Conservation (phyloP, 2,888 invertebrate species). For the Stenodema calcarata region DNA sequence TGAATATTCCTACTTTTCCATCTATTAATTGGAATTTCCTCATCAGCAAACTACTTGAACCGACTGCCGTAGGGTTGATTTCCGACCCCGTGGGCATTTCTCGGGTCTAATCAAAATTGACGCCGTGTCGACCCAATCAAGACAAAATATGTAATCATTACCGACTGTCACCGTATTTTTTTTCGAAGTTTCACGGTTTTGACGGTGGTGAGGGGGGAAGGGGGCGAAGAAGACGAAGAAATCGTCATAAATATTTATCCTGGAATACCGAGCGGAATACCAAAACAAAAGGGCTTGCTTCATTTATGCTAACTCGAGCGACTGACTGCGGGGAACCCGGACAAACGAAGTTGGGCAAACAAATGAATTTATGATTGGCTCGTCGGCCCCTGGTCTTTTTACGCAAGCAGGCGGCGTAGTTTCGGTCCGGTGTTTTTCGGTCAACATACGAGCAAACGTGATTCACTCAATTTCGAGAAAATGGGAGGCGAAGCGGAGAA, state of each 20-base stretch:
- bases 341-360: not conserved
- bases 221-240: not conserved
- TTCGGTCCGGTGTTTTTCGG: not conserved
- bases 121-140: too few species aligned
- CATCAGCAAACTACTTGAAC: too few species aligned
- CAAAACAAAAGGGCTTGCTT: conserved; percentile 17
- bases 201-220: too few species aligned
- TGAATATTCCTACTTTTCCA: too few species aligned
- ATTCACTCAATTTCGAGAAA: not conserved
- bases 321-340: not conserved
- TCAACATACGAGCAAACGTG: not conserved
- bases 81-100: too few species aligned
- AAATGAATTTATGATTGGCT: conserved; percentile 22
- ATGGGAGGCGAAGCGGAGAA: not conserved
- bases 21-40: too few species aligned
- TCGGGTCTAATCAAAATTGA: too few species aligned
- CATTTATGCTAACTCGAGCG: not conserved
- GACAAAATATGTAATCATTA: not conserved
- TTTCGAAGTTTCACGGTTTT: conserved; percentile 3
- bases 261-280: not conserved
- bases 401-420: conserved; percentile 4
- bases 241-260: conserved; percentile 25
- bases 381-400: not conserved
- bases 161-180: not conserved
- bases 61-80: too few species aligned